phyloP scores from a whole-genome alignment of 2,888 invertebrate species.

The Blomia tropicalis region DNA sequence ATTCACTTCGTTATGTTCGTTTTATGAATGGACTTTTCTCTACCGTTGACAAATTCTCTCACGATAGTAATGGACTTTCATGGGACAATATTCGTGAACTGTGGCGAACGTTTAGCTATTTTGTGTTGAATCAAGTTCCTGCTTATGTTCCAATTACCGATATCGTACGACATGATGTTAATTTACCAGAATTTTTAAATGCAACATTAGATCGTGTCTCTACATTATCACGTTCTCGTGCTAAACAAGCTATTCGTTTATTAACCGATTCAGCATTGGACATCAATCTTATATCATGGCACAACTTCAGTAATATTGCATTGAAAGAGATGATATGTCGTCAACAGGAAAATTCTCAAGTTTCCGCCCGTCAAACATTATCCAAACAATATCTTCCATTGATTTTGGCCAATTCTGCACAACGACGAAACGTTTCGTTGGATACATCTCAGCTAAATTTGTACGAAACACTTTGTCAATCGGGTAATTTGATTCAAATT shows the following conservation, averaged over 20 bases:
- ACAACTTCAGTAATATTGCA: conserved; percentile 13
- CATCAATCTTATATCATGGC: conserved; percentile 7
- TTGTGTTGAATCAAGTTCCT: conserved; percentile 13
- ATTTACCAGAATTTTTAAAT: neutral
- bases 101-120: conserved; percentile 15
- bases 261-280: conserved; percentile 6
- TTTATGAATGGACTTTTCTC: conserved; percentile 10
- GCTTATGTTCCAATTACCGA: conserved; percentile 19
- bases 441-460: neutral
- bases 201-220: neutral
- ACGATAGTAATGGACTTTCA: conserved; percentile 2
- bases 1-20: conserved; percentile 10
- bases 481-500: neutral
- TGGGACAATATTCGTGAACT: conserved; percentile 6
- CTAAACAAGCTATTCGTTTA: conserved; percentile 1
- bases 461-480: neutral
- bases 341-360: neutral
- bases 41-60: conserved; percentile 1
- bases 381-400: neutral
- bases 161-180: conserved; percentile 9
- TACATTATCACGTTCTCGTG: neutral
- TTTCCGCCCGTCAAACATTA: neutral
- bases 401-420: neutral
- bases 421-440: neutral
- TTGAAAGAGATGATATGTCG: conserved; percentile 16